Evolutionary conservation across 2,888 invertebrate species (phyloP).

Genomic region (Conchocele bisecta): DNA sequence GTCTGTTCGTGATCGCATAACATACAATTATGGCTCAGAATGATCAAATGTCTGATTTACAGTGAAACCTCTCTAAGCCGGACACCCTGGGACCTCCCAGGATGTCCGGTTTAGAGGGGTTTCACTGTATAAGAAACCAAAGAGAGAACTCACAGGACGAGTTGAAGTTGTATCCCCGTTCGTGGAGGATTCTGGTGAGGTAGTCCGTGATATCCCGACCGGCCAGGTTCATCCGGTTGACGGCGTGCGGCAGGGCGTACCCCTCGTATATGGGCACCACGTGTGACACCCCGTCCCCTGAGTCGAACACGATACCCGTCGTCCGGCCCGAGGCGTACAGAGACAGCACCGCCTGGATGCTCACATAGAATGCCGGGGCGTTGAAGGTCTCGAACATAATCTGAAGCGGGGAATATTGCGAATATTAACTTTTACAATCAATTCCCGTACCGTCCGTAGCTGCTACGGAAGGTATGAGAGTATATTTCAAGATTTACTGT

Average conservation of each 20-base stretch:
- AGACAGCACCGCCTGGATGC: slow-evolving; percentile 74
- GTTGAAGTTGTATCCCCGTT: slow-evolving; percentile 82
- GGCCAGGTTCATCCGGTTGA: slow-evolving; percentile 63
- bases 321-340: slow-evolving; percentile 86
- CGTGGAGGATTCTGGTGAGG: slow-evolving; percentile 70
- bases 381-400: slow-evolving; percentile 66
- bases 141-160: not conserved
- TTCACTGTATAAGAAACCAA: too few relatives aligned
- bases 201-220: slow-evolving; percentile 68
- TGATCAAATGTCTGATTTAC: too few relatives aligned
- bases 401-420: too few relatives aligned
- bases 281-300: slow-evolving; percentile 83
- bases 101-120: too few relatives aligned
- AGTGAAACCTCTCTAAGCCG: too few relatives aligned
- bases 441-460: too few relatives aligned
- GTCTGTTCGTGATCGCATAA: too few relatives aligned
- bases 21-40: too few relatives aligned
- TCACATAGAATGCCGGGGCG: slow-evolving; percentile 71
- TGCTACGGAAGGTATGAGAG: not conserved
- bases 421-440: too few relatives aligned
- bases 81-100: too few relatives aligned
- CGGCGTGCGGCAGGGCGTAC: slow-evolving; percentile 72
- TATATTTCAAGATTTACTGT: not conserved
- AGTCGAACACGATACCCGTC: slow-evolving; percentile 84
- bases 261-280: slow-evolving; percentile 95